phyloP scores from a whole-genome alignment of 2,888 invertebrate species.

The Dicyrtomina minuta region DNA sequence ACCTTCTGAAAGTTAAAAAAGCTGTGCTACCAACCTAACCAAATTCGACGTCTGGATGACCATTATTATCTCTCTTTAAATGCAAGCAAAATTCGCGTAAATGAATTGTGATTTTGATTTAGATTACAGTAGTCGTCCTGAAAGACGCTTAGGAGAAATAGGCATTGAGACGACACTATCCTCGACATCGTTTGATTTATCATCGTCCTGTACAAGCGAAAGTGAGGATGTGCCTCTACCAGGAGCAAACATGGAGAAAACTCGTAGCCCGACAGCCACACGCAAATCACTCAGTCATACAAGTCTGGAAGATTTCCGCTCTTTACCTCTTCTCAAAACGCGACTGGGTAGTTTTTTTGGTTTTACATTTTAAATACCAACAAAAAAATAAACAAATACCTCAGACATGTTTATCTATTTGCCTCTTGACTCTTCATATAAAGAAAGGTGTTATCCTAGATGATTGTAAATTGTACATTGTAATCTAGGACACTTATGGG shows the following conservation, averaged over 20 bases:
- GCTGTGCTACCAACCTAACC: too few species aligned
- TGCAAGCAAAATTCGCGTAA: neutral
- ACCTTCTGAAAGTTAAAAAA: too few species aligned
- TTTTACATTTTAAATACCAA: neutral
- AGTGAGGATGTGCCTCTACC: constrained; percentile 13
- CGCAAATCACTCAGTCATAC: constrained; percentile 20
- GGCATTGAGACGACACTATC: constrained; percentile 10
- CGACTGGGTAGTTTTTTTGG: constrained; percentile 38
- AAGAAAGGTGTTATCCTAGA: neutral
- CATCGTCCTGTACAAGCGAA: constrained; percentile 12
- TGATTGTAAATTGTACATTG: neutral
- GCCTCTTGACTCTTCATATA: neutral
- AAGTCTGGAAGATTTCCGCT: constrained; percentile 25
- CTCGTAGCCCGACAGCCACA: constrained; percentile 4
- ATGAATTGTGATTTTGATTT: constrained; percentile 10
- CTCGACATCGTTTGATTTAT: constrained; percentile 16
- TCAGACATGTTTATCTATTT: neutral
- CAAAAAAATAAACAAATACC: neutral
- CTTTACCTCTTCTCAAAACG: constrained; percentile 43
- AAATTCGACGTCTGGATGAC: too few species aligned
- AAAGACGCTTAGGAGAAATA: neutral
- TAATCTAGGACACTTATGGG: constrained; percentile 45
- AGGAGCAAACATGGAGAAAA: constrained; percentile 9
- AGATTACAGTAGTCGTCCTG: neutral
- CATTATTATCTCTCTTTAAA: too few species aligned